Evolutionary conservation across 2,888 invertebrate species (phyloP).

Genomic region (Hirudinaria manillensis): DNA sequence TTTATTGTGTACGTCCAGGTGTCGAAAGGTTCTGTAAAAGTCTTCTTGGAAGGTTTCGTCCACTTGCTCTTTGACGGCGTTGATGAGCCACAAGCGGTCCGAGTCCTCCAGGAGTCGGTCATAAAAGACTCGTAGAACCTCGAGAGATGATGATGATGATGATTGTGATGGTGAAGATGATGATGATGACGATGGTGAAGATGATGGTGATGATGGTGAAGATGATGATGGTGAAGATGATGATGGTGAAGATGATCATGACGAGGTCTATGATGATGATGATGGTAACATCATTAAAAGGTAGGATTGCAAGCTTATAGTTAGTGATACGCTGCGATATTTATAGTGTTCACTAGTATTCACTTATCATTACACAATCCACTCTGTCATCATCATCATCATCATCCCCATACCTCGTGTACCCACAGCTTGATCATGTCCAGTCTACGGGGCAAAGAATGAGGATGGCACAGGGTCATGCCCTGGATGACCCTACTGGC

Average conservation of each 20-base stretch:
- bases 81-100: slow-evolving; percentile 76
- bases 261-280: too few relatives aligned
- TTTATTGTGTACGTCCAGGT: slow-evolving; percentile 58
- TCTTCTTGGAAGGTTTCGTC: slow-evolving; percentile 56
- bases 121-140: slow-evolving; percentile 78
- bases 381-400: not conserved
- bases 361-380: not conserved
- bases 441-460: slow-evolving; percentile 75
- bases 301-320: not conserved
- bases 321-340: not conserved
- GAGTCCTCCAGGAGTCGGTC: slow-evolving; percentile 80
- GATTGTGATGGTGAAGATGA: not conserved
- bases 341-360: not conserved
- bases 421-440: slow-evolving; percentile 88
- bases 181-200: not conserved
- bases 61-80: slow-evolving; percentile 65
- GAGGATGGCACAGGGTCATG: slow-evolving; percentile 81
- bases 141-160: slow-evolving; percentile 11
- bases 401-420: slow-evolving; percentile 63
- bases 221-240: not conserved
- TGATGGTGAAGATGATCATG: not conserved
- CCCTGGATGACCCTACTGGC: slow-evolving; percentile 81
- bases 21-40: slow-evolving; percentile 62
- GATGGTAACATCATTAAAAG: too few relatives aligned
- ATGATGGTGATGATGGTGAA: not conserved